Evolutionary conservation across 2,888 invertebrate genomes (phyloP).

Genomic region (Noctua janthe): DNA sequence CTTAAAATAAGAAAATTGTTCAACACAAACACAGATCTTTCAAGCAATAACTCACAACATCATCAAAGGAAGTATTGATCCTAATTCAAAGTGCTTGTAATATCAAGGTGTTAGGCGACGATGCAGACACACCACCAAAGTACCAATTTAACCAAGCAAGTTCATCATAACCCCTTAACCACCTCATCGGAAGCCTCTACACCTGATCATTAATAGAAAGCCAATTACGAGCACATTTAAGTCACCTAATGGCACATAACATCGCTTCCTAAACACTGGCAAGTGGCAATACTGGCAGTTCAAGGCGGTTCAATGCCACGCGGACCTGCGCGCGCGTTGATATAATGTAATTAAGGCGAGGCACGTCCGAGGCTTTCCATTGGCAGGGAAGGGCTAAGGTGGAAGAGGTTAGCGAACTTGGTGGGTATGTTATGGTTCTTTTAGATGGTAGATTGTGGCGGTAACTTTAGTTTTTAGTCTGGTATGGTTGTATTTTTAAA

Average conservation of each 20-base stretch:
- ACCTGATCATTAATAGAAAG: constrained; percentile 54
- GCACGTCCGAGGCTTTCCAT: constrained; percentile 77
- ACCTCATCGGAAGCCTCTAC: constrained; percentile 31
- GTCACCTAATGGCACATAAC: constrained; percentile 50
- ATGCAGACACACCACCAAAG: background rate
- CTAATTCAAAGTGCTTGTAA: background rate
- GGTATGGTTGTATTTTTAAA: background rate
- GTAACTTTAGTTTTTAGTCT: background rate
- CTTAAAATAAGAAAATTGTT: background rate
- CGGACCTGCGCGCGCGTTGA: constrained; percentile 59
- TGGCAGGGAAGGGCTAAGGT: constrained; percentile 51
- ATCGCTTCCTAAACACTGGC: constrained; percentile 49
- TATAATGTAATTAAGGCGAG: constrained; percentile 71
- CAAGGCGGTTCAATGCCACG: constrained; percentile 73
- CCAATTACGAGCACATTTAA: constrained; percentile 36
- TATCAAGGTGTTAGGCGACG: background rate
- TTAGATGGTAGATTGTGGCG: constrained; percentile 7
- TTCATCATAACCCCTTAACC: background rate
- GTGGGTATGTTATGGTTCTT: background rate
- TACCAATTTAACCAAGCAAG: background rate
- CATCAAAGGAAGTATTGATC: background rate
- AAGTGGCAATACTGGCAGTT: constrained; percentile 33
- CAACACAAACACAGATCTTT: background rate
- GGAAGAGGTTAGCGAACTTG: constrained; percentile 59
- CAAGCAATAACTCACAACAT: background rate